Conservation (phyloP, 2,797 vertebrate species). For the Todus mexicanus region DNA sequence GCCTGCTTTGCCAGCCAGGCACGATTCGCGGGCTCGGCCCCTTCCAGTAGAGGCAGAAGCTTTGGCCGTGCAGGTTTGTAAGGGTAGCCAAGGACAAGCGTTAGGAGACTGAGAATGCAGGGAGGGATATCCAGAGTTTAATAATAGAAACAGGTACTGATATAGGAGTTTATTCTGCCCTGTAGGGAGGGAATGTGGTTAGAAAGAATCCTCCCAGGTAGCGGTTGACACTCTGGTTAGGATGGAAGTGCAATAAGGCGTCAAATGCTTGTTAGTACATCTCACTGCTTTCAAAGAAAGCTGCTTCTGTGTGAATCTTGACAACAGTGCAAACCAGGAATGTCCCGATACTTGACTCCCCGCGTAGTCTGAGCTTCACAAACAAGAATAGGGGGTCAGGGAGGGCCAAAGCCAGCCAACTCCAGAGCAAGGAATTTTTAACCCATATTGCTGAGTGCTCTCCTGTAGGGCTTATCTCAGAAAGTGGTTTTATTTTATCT, state of each 20-base stretch:
- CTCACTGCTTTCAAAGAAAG: neutral
- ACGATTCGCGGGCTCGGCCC: neutral
- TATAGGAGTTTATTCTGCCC: neutral
- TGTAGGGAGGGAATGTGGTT: neutral
- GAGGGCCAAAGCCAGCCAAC: neutral
- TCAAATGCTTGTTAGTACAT: fast-evolving
- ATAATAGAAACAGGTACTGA: neutral
- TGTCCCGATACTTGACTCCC: neutral
- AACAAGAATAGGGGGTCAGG: neutral
- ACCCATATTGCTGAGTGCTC: neutral
- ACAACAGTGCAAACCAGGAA: neutral
- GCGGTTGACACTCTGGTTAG: neutral
- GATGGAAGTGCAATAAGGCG: neutral
- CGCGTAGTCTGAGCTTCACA: fast-evolving
- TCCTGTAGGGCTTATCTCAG: neutral
- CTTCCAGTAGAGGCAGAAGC: neutral
- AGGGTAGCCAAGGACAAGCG: neutral
- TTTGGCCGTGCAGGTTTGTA: neutral
- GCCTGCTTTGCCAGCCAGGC: neutral
- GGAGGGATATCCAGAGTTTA: neutral
- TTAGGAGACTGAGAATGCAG: neutral
- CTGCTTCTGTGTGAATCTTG: neutral
- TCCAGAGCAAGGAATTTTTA: neutral
- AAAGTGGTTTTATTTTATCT: neutral
- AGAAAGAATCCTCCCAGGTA: neutral